Evolutionary conservation across 2,113 vertebrate species (phyloP), one percentile per base, ranked within the genome.

Genomic region (Colinus virginianus): DNA sequence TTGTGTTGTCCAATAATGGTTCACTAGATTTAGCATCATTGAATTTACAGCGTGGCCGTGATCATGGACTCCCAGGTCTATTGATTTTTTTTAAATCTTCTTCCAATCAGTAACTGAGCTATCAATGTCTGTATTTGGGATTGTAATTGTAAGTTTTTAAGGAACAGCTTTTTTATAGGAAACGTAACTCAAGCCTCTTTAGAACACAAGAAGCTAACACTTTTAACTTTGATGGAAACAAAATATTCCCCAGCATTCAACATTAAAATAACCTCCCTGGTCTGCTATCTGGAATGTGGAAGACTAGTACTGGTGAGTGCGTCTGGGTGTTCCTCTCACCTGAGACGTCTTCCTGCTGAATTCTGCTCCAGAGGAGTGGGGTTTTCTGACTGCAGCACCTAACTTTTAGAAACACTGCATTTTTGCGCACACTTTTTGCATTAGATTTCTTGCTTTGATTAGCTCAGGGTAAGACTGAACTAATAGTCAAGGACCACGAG

Each of bases 11-110:
- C 8, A 91, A 96, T 49, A 96, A 97, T 1, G 97, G 97, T 25
- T 91, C 98, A 34, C 88, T 99, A 96, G 99, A 99, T 92, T 97
- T 99, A 97, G 98, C 99, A 1, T 98, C 99, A 1, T 70, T 99
- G 62, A 99, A 99, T 96, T 98, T 99, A 87, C 99, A 99, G 96
- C 97, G 99, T 46, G 99, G 99, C 67, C 98, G 99, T 43, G 99
- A 99, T 89, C 99, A 99, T 0, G 99, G 98, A 21, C 98, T 99
- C 18, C 98, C 99, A 98, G 99, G 99, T 99, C 67, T 92, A 84
- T 48, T 53, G 26, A 67, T 26, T 94, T 92, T 62, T 67, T 36
- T 84, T 61, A 4, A 46, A 40, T 82, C 34, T 75, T 51, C 18
- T 78, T 38, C 18, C 13, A 28, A 3, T 19, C 93, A 13, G 10